phyloP scores from a whole-genome alignment of 2,113 vertebrate genomes.

The Neoarius graeffei region DNA sequence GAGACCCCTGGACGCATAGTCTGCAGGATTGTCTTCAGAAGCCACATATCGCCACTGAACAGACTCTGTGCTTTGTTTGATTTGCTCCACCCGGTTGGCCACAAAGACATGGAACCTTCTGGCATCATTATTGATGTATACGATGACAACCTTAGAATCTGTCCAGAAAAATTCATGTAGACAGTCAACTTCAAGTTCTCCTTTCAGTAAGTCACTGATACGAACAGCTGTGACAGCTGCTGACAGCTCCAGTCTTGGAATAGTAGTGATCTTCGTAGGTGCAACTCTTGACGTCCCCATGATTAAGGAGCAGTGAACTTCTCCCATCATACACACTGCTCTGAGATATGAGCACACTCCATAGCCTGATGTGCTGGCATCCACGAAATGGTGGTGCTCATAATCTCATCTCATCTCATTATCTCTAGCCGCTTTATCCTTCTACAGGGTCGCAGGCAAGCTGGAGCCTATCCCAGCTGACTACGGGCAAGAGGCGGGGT shows the following conservation, averaged over 20 bases:
- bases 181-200: slow-evolving; percentile 37
- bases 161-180: slow-evolving; percentile 40
- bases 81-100: slow-evolving; percentile 30
- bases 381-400: neutral
- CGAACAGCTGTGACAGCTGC: slow-evolving; percentile 45
- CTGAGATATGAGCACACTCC: neutral
- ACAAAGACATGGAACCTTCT: slow-evolving; percentile 40
- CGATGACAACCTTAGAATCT: neutral
- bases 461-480: too few species aligned
- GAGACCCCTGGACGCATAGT: slow-evolving; percentile 39
- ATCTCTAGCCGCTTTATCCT: too few species aligned
- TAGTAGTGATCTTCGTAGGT: slow-evolving; percentile 20
- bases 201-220: slow-evolving; percentile 37
- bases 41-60: slow-evolving; percentile 33
- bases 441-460: too few species aligned
- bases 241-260: slow-evolving; percentile 40
- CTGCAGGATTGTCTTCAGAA: slow-evolving; percentile 41
- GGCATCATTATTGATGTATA: neutral
- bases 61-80: slow-evolving; percentile 29
- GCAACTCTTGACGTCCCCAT: slow-evolving; percentile 36
- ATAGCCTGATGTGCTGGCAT: neutral
- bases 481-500: too few species aligned
- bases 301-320: slow-evolving; percentile 30
- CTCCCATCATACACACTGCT: neutral
- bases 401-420: too few species aligned